A percentile compares a stretch with the other conserved stretches of the same genome.
Conservation (phyloP, 2,113 vertebrate species). For the Osmerus mordax region DNA sequence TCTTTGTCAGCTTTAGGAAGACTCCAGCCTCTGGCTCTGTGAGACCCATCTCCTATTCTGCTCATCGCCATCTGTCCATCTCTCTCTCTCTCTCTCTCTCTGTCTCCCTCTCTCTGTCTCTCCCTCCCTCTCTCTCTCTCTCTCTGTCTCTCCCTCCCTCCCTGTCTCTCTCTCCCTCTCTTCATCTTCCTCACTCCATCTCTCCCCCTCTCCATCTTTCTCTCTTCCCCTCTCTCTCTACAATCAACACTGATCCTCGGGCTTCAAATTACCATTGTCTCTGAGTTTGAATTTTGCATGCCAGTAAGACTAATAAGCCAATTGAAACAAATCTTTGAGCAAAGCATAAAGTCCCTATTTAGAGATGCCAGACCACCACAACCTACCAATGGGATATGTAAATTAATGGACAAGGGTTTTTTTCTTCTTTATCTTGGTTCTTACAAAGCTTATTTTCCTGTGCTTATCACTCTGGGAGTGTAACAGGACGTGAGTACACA, state of each 20-base stretch:
- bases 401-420: constrained; percentile 1
- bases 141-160: constrained; percentile 2
- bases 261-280: neutral
- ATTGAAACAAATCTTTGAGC: constrained; percentile 20
- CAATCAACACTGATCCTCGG: constrained; percentile 9
- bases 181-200: neutral
- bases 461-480: constrained; percentile 31
- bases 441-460: constrained; percentile 11
- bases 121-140: constrained; percentile 1
- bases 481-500: constrained; percentile 34
- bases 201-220: neutral
- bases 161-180: constrained; percentile 3
- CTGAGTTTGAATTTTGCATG: constrained; percentile 23
- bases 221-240: neutral
- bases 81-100: constrained; percentile 6
- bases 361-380: neutral
- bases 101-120: neutral
- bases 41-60: constrained; percentile 28
- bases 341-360: constrained; percentile 13
- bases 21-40: constrained; percentile 29
- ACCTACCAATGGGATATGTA: constrained; percentile 3
- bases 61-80: constrained; percentile 41
- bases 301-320: constrained; percentile 14
- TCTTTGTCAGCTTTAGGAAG: constrained; percentile 25
- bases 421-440: constrained; percentile 19